A percentile compares a stretch with the other conserved stretches of the same genome.
Evolutionary conservation across 2,797 vertebrate genomes (phyloP).

Genomic region (Cheirogaleus major): DNA sequence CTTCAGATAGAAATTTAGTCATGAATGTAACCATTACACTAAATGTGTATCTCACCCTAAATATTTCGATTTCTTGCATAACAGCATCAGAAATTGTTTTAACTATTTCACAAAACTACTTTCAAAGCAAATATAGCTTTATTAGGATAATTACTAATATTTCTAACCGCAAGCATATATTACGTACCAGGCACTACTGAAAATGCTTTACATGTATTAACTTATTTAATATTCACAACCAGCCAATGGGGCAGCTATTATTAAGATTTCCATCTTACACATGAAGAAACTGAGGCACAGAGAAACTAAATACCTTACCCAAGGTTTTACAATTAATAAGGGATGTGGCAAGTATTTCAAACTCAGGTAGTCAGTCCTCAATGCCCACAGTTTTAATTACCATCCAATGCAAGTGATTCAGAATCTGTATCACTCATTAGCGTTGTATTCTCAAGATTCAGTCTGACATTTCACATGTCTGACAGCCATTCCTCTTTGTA

Average conservation of each 20-base stretch:
- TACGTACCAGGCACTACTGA: not conserved
- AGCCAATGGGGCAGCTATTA: not conserved
- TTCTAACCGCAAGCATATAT: not conserved
- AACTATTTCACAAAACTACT: constrained; percentile 18
- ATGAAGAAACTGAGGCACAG: not conserved
- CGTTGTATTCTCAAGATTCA: not conserved
- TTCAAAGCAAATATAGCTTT: not conserved
- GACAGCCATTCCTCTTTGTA: not conserved
- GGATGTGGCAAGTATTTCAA: not conserved
- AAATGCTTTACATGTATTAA: not conserved
- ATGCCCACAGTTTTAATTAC: not conserved
- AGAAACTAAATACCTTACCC: not conserved
- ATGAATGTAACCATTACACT: not conserved
- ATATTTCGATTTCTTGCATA: not conserved
- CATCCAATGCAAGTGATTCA: not conserved
- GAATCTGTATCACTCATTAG: not conserved
- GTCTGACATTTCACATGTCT: not conserved
- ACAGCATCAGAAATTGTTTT: not conserved
- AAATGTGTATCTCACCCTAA: not conserved
- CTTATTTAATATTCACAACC: not conserved
- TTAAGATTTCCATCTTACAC: not conserved
- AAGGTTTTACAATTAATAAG: not conserved
- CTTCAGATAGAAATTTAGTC: not conserved
- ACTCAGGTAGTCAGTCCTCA: not conserved
- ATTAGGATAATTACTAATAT: not conserved